Evolutionary conservation across 2,797 vertebrate genomes (phyloP).

Genomic region (Enteromius treurensis): DNA sequence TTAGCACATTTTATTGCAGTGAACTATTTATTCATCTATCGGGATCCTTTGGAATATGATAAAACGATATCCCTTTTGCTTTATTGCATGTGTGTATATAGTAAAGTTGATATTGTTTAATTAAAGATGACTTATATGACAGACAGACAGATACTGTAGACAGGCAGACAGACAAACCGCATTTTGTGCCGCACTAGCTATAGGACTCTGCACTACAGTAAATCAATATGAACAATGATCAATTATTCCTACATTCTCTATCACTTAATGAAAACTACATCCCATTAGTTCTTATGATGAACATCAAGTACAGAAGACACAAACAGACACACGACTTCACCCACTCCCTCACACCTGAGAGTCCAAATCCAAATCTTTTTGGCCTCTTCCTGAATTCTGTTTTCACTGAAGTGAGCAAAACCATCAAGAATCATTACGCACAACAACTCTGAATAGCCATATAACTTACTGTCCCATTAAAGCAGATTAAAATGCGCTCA

Average conservation of each 20-base stretch:
- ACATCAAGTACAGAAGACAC: not conserved
- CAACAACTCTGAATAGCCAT: conserved; percentile 3
- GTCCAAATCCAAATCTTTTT: not conserved
- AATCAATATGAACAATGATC: not conserved
- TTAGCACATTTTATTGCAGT: no score
- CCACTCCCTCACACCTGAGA: not conserved
- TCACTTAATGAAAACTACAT: not conserved
- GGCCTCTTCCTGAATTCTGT: not conserved
- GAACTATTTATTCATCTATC: no score
- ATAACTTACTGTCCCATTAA: conserved; percentile 15
- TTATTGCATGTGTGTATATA: no score
- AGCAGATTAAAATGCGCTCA: conserved; percentile 9
- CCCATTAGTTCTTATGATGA: not conserved
- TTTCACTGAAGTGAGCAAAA: not conserved
- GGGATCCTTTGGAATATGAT: no score
- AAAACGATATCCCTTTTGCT: no score
- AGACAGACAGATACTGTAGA: no score
- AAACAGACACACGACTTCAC: not conserved
- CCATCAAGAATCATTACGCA: not conserved
- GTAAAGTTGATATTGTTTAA: no score
- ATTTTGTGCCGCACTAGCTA: not conserved
- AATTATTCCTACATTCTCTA: not conserved
- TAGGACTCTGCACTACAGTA: not conserved
- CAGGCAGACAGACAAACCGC: no score
- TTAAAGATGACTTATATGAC: no score